Evolutionary conservation across 2,113 vertebrate genomes (phyloP), one percentile per base, ranked within the genome.

Genomic region (Gorsachius goisagi): DNA sequence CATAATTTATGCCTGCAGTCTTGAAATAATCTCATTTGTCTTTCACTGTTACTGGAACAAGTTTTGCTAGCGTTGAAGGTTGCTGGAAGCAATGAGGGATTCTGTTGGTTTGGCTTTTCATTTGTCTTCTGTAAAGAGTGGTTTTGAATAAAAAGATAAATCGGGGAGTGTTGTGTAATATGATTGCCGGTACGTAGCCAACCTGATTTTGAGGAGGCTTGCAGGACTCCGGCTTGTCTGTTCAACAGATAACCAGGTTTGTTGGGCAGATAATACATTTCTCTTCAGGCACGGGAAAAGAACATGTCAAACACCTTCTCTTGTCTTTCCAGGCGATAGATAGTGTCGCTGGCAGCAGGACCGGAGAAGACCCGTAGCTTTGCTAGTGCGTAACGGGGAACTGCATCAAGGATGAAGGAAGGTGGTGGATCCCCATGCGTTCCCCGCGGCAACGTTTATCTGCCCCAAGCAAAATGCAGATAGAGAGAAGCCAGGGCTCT

Each of bases 11-110:
- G 77, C 91, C 80, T 79, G 58, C 67, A 76, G 84, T 74, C 95
- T 73, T 91, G 91, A 82, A 96, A 89, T 96, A 95, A 93, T 95
- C 94, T 97, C 87, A 82, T 95, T 95, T 94, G 87, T 97, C 89
- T 95, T 95, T 67, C n/a, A 14, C 77, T 76, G 74, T 80, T 95
- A 62, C 66, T 15, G n/a, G 74, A 88, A 73, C 59, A 68, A 56
- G 50, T 92, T 95, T 97, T 93, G 66, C 81, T 80, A 37, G 81
- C 13, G 9, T 53, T 75, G 80, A 92, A 85, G 94, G 67, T 63
- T 84, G 89, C 96, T 95, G 84, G 88, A 59, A 97, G 84, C 84
- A 55, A 9, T 52, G 81, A 95, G 77, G 72, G 91, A 92, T 94
- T 95, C 91, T 95, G 76, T 86, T 85, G 74, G 91, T 92, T 59